phyloP scores from a whole-genome alignment of 1,140 invertebrate species.

The Adoxophyes honmai region DNA sequence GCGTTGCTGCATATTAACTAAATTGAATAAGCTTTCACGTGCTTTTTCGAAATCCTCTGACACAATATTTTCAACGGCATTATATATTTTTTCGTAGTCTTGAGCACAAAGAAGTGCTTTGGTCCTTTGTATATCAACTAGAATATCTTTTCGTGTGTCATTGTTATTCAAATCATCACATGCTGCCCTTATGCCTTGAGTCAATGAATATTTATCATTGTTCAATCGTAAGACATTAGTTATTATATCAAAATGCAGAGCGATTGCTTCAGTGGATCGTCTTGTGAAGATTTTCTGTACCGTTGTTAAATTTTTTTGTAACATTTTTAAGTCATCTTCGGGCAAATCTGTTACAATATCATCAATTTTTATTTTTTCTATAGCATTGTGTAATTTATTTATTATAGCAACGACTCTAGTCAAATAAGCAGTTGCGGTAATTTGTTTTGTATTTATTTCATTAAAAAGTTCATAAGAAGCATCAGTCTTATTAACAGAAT shows the following conservation, averaged over 20 bases:
- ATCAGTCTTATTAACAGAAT: slow-evolving; percentile 41
- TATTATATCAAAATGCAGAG: slow-evolving; percentile 60
- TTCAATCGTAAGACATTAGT: slow-evolving; percentile 52
- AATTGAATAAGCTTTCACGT: slow-evolving; percentile 39
- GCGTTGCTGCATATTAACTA: slow-evolving; percentile 37
- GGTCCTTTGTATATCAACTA: slow-evolving; percentile 40
- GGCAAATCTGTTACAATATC: slow-evolving; percentile 23
- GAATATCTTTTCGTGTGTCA: slow-evolving; percentile 43
- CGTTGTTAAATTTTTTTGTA: slow-evolving; percentile 34
- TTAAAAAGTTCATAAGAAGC: slow-evolving; percentile 42
- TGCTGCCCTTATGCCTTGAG: slow-evolving; percentile 33
- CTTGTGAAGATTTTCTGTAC: slow-evolving; percentile 55
- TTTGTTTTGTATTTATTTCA: slow-evolving; percentile 50
- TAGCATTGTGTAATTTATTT: slow-evolving; percentile 41
- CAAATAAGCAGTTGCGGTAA: slow-evolving; percentile 53
- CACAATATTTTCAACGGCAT: slow-evolving; percentile 29
- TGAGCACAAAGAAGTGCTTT: slow-evolving; percentile 50
- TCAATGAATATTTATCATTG: slow-evolving; percentile 39
- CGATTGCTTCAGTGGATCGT: slow-evolving; percentile 50
- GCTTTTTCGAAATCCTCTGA: slow-evolving; percentile 34
- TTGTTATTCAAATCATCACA: slow-evolving; percentile 50
- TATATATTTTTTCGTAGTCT: slow-evolving; percentile 46
- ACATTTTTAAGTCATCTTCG: slow-evolving; percentile 35
- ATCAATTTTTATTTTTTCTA: slow-evolving; percentile 36
- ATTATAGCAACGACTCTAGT: slow-evolving; percentile 57